Evolutionary conservation across 2,113 vertebrate genomes (phyloP), one percentile per base, ranked within the genome.

Genomic region (Sakesphorus luctuosus): DNA sequence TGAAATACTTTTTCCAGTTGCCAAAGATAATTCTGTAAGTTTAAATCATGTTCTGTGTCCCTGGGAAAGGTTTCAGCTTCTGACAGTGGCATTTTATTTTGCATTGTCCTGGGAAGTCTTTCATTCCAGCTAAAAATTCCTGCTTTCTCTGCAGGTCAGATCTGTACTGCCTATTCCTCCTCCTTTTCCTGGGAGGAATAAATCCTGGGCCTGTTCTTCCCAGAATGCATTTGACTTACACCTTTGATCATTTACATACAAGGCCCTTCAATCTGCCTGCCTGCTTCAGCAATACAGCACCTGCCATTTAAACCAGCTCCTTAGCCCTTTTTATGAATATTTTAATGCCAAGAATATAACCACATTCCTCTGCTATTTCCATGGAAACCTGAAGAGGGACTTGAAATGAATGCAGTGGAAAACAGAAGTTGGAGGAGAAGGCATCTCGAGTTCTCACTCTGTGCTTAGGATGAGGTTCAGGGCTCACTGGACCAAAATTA

Each of bases 311-410:
- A 92, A 91, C 94, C 52, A 94, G 89, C 95, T 93, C 92, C 74
- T 92, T 79, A 80, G 92, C 82, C 84, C 68, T 82, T 78, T 93
- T 91, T 91, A 90, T 67, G 90, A 97, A 95, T 96, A 96, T 97
- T 96, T 98, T 96, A 95, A 96, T 93, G 93, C 92, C 76, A 94
- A 79, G 84, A 96, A 96, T 94, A 90, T 91, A 85, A 62, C 63
- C 59, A 90, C 46, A 47, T 26, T 93, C 94, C 72, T 92, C 74
- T 95, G 91, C 88, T 75, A 97, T 98, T 97, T 97, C 97, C 93
- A 97, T 98, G 95, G 97, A 97, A 97, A 97, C 96, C 77, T 84
- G 85, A 93, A 91, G 84, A 93, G 65, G 56, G 95, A 90, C 87
- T 96, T 87, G 81, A 80, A 94, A 92, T 72, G 62, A 91, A 83